phyloP scores from a whole-genome alignment of 2,797 vertebrate species.

The Falco novaeseelandiae region DNA sequence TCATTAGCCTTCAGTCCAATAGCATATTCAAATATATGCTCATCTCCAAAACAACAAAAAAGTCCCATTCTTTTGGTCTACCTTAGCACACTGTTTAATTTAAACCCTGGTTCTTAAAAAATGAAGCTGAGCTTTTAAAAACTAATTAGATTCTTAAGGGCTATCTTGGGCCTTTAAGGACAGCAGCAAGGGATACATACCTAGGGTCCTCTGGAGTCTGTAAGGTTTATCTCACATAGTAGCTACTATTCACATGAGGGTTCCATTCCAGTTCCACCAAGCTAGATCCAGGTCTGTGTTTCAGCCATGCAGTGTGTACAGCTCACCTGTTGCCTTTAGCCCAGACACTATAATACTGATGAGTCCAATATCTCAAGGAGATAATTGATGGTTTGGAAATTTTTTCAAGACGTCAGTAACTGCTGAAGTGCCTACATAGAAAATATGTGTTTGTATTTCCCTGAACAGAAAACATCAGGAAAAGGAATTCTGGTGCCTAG shows the following conservation, averaged over 20 bases:
- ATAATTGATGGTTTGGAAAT: background rate
- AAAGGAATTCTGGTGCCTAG: background rate
- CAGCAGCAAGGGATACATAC: background rate
- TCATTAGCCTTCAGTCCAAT: background rate
- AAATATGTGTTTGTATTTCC: background rate
- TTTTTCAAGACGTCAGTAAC: background rate
- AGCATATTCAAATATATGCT: background rate
- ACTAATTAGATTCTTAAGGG: background rate
- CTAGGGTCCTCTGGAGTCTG: background rate
- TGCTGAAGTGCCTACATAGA: background rate
- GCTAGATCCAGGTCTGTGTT: background rate
- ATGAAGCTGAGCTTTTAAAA: background rate
- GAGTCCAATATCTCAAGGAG: background rate
- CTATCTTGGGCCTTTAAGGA: background rate
- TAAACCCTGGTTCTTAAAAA: background rate
- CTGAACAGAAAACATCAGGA: background rate
- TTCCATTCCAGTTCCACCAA: background rate
- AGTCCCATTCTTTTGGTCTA: background rate
- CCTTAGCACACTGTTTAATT: background rate
- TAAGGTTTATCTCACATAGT: background rate
- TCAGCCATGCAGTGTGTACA: background rate
- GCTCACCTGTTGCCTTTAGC: background rate
- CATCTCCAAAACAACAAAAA: background rate
- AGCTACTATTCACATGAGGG: background rate
- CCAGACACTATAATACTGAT: background rate